Evolutionary conservation across 2,113 vertebrate genomes (phyloP), one percentile per base, ranked within the genome.

Genomic region (Corydoras sp.): DNA sequence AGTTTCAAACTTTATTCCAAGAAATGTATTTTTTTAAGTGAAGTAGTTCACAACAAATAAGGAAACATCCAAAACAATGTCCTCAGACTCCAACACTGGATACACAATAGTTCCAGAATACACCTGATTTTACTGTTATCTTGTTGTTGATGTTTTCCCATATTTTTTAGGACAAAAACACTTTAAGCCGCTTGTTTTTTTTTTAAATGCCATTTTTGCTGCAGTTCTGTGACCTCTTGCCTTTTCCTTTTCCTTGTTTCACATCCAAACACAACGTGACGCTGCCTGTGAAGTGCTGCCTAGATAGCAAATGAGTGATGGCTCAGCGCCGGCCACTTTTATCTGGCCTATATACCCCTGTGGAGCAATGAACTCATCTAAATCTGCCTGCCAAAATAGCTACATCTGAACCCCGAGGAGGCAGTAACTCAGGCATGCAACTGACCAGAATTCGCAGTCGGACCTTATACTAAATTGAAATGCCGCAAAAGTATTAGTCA

Each of bases 91-190:
- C 29, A 15, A 58, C 11, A 31, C 61, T 59, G 9, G 5, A 62
- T 35, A 35, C 71, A 50, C 65, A 56, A 55, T 53, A 29, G 35
- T 56, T 64, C 12, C 56, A 62, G 49, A 62, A 55, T 65, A 75
- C 65, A 75, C 66, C 32, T 59, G 73, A 75, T 79, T 79, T 68
- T 43, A 69, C 61, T 77, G 14, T 24, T n/a, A 53, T 53, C 54
- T 56, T 62, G 35, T 10, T 58, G 56, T 43, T 59, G 24, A 35
- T 32, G 2, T 24, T 58, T 31, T 64, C 60, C 49, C 51, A 62
- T 70, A 51, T 73, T 43, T 43, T 43, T 43, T 43, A 43, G 35
- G 35, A 43, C 35, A 43, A 43, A 43, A 43, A 4, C 35, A 5
- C 35, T 43, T 43, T 43, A 43, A 43, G 7, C 35, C 35, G 12